These are phyloP conservation scores for Lophochroa leadbeateri DNA, from an alignment of 2,113 vertebrate genomes.

Conservation along the genomic window DNA sequence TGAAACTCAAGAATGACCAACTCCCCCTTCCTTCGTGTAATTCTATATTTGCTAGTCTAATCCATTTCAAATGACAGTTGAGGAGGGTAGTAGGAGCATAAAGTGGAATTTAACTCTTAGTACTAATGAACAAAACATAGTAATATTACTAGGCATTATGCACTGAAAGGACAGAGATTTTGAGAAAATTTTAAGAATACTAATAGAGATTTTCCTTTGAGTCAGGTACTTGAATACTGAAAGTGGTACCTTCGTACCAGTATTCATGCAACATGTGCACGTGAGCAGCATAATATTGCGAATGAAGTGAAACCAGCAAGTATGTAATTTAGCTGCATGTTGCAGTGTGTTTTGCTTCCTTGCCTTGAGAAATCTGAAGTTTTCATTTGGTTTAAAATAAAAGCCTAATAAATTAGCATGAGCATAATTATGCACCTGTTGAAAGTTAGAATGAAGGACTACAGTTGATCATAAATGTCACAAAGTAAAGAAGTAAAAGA, in stretches of 20 bases:
- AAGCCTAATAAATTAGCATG: conserved; percentile 17
- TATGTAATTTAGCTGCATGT: neutral
- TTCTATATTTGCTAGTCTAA: conserved; percentile 24
- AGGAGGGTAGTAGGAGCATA: neutral
- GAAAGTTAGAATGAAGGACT: conserved; percentile 72
- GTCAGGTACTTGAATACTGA: neutral
- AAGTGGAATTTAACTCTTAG: conserved; percentile 1
- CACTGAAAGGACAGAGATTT: neutral
- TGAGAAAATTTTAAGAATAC: neutral
- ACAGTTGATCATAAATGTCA: conserved; percentile 75
- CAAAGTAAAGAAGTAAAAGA: conserved; percentile 70
- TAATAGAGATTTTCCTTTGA: neutral
- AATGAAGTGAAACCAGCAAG: neutral
- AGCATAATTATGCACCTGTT: conserved; percentile 63
- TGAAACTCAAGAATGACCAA: conserved; percentile 69
- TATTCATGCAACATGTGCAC: neutral
- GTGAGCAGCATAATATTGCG: neutral
- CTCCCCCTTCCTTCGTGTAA: neutral
- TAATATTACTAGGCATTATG: neutral
- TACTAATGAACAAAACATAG: neutral
- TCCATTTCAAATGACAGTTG: conserved; percentile 19
- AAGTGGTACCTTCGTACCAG: neutral
- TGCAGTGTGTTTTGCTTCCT: neutral
- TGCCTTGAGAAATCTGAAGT: neutral
- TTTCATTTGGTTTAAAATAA: conserved; percentile 19